Evolutionary conservation across 2,113 vertebrate species (phyloP), one percentile per base, ranked within the genome.

Genomic region (Chiloscyllium plagiosum): DNA sequence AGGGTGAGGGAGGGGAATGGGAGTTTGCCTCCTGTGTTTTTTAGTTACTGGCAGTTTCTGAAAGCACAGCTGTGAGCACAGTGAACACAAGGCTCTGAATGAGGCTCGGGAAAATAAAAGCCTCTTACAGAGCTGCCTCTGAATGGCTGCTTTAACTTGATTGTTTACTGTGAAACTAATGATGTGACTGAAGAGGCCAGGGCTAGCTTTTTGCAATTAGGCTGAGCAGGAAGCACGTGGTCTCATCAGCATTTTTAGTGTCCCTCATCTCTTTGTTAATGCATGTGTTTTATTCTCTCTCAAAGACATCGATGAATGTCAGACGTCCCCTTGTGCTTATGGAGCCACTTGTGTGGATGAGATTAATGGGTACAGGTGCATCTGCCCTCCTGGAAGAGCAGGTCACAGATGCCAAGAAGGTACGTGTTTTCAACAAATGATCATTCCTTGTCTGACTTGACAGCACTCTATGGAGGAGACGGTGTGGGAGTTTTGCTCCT

Each of bases 251-350:
- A 47, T 93, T 93, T 95, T 95, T 72, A 95, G 94, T 93, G 89
- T 72, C 94, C 68, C 65, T 93, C 89, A 66, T 20, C 66, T 37
- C 89, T 93, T 93, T 93, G 89, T 93, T 93, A 33, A 93, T 66
- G 61, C 37, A 17, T n/a, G 22, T 61, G 66, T 66, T 93, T 96
- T 96, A 42, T 96, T 85, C 13, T 96, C 56, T 80, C 96, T 0
- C 4, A 3, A 97, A 99, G 99, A 99, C 96, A 98, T 99, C 0
- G 98, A 99, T 10, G 99, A 99, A 97, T 99, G 99, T 96, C 99
- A 99, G 97, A 99, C 98, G 3, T 98, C 98, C 0, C 99, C 99
- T 0, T 99, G 99, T 37, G 98, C 98, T 0, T 98, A 98, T 0
- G 99, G 99, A 92, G 98, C 99, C 24, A 99, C 99, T 17, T 99